These are phyloP conservation scores for Menidia menidia DNA, from an alignment of 2,797 vertebrate genomes.

Conservation along the genomic window DNA sequence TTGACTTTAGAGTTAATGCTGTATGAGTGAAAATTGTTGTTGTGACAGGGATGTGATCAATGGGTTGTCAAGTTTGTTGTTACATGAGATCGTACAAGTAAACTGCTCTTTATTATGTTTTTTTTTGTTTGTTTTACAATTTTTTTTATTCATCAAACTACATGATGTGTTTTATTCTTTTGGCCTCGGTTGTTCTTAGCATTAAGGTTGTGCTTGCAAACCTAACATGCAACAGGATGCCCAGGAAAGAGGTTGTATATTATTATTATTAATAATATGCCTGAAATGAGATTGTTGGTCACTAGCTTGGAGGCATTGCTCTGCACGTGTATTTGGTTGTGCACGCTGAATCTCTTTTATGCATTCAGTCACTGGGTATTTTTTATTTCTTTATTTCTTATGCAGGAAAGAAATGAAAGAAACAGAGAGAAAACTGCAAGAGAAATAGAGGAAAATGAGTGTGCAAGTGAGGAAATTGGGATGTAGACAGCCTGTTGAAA, in stretches of 20 bases:
- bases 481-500: conserved; percentile 48
- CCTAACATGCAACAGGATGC: conserved; percentile 42
- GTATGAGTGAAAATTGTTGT: too few species aligned
- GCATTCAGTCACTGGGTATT: conserved; percentile 49
- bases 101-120: too few species aligned
- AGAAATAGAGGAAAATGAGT: conserved; percentile 36
- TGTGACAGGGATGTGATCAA: too few species aligned
- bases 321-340: conserved; percentile 17
- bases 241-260: conserved; percentile 53
- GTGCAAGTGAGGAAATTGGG: conserved; percentile 35
- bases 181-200: conserved; percentile 35
- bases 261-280: conserved; percentile 49
- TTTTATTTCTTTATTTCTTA: conserved; percentile 45
- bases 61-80: too few species aligned
- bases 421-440: conserved; percentile 46
- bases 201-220: conserved; percentile 1
- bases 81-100: too few species aligned
- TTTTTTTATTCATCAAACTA: too few species aligned
- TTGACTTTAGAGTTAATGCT: too few species aligned
- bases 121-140: too few species aligned
- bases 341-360: conserved; percentile 22
- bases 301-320: conserved; percentile 35
- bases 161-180: too few species aligned
- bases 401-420: conserved; percentile 40
- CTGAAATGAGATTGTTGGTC: conserved; percentile 55